Evolutionary conservation across 2,888 invertebrate genomes (phyloP), one percentile per base, ranked within the genome.

Genomic region (Oegoconia quadripuncta): DNA sequence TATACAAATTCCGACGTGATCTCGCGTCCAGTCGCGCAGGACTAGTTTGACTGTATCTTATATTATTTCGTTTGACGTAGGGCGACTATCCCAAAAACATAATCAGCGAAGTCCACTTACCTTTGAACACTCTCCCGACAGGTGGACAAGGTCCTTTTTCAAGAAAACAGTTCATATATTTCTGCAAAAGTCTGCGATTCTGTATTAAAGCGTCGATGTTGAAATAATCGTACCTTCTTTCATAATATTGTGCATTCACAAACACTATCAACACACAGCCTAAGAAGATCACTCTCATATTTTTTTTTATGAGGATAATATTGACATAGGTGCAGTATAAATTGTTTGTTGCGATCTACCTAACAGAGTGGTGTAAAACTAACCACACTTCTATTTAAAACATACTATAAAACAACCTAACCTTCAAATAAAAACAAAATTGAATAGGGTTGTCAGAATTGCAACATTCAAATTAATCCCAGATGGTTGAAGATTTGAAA

Each of bases 141-240:
- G 79, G 79, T 5, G 79, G 73, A 38, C 81, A 81, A 3, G 79
- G 79, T 17, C 79, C 79, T 53, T 57, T 63, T 23, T 64, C 63
- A 16, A 81, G 50, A 44, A 79, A 80, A 60, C 94, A 94, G 39
- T 91, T 90, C 50, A 93, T 78, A 63, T 94, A 93, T 55, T 90
- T 92, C 53, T 88, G 89, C 20, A 93, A 70, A 32, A 94, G 74
- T 41, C 93, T 88, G 13, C 91, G 90, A 66, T 91, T 93, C 28
- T 72, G 74, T 22, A 93, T 73, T 48, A 93, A 89, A 52, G 89
- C 84, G 48, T 94, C 93, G 34, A 93, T 63, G 62, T 94, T 90
- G 42, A 93, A 87, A 62, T 91, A 91, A 63, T 93, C 93, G 59
- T 90, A 93, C 46, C 59, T 64, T 2, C 53, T 56, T 37, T 79